Conservation (phyloP, 2,797 vertebrate species). For the Hyperoplus immaculatus region DNA sequence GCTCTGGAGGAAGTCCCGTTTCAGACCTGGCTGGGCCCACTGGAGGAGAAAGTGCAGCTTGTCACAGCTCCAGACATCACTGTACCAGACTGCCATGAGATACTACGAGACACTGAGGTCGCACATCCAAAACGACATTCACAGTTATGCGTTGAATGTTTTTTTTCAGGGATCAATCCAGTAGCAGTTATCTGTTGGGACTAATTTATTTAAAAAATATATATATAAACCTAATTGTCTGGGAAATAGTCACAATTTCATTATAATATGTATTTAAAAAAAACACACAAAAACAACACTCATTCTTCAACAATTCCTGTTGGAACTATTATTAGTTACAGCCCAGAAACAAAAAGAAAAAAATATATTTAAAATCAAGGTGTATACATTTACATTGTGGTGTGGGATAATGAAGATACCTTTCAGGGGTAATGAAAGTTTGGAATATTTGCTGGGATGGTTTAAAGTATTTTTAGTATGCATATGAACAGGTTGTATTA, state of each 20-base stretch:
- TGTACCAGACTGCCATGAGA: constrained; percentile 81
- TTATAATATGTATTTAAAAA: not conserved
- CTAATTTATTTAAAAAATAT: not conserved
- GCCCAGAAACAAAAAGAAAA: not conserved
- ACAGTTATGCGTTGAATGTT: not conserved
- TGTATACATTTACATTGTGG: not conserved
- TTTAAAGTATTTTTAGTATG: not conserved
- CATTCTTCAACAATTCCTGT: not conserved
- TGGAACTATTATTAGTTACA: not conserved
- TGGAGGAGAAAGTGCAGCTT: constrained; percentile 62
- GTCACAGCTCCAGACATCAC: constrained; percentile 75
- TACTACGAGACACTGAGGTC: constrained; percentile 88
- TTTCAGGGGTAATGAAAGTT: not conserved
- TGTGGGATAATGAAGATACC: not conserved
- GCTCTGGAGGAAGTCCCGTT: constrained; percentile 92
- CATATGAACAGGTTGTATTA: not conserved
- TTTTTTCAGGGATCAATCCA: not conserved
- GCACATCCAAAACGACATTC: not conserved
- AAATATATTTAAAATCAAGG: not conserved
- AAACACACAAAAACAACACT: too few relatives aligned
- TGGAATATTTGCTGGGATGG: not conserved
- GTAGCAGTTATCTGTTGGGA: not conserved
- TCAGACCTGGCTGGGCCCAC: constrained; percentile 77
- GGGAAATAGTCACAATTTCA: not conserved
- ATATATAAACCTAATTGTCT: too few relatives aligned